Conservation (phyloP, 2,888 invertebrate genomes). For the Drosophila nr. fundita region DNA sequence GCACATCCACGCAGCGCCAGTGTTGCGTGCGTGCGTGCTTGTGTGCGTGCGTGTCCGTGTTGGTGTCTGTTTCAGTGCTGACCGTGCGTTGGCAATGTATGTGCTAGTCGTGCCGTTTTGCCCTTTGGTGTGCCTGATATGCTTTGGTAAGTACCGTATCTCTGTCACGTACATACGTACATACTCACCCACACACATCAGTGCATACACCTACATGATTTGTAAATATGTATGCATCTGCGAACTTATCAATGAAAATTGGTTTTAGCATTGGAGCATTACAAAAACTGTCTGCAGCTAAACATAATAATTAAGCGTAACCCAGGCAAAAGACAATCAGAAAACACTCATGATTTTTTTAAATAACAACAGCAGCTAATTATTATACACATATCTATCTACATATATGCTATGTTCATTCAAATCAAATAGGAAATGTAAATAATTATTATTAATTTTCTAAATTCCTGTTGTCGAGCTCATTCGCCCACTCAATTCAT, state of each 20-base stretch:
- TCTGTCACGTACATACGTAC: slow-evolving; percentile 45
- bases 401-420: background rate
- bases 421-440: too few relatives aligned
- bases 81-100: slow-evolving; percentile 70
- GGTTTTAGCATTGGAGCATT: slow-evolving; percentile 36
- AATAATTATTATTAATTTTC: background rate
- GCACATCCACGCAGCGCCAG: slow-evolving; percentile 18
- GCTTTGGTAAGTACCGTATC: slow-evolving; percentile 69
- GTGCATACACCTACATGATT: slow-evolving; percentile 11
- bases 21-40: slow-evolving; percentile 32
- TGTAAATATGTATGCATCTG: slow-evolving; percentile 22
- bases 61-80: slow-evolving; percentile 11
- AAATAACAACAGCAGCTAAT: background rate
- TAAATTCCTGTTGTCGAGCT: fast-evolving
- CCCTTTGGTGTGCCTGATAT: slow-evolving; percentile 75
- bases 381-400: background rate
- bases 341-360: background rate
- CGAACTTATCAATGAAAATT: slow-evolving; percentile 60
- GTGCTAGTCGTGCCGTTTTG: slow-evolving; percentile 74
- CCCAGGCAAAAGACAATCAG: slow-evolving; percentile 16
- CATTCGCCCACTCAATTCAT: background rate
- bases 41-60: slow-evolving; percentile 22
- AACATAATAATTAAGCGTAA: background rate
- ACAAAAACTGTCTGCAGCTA: background rate
- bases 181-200: slow-evolving; percentile 5